A percentile compares a stretch with the other conserved stretches of the same genome.
These are phyloP conservation scores for Cosmia trapezina DNA, from an alignment of 2,888 invertebrate species.

Conservation along the genomic window DNA sequence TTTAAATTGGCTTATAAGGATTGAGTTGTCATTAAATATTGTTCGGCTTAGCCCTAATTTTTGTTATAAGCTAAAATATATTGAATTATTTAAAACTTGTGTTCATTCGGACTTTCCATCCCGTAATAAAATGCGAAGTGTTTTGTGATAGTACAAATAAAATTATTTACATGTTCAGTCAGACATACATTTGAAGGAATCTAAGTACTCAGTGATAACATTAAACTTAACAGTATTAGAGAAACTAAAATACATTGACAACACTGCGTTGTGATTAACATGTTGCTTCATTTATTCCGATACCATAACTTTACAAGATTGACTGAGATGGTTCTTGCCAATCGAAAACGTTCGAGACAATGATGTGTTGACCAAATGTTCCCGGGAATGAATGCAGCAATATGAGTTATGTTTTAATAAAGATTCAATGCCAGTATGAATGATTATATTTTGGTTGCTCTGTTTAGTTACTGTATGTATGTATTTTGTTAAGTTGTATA, in stretches of 20 bases:
- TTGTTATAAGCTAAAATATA: constrained; percentile 74
- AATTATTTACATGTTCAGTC: constrained; percentile 75
- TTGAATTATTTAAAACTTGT: constrained; percentile 55
- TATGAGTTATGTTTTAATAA: constrained; percentile 49
- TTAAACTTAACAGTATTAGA: constrained; percentile 82
- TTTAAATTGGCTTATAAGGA: constrained; percentile 77
- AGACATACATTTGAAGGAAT: constrained; percentile 66
- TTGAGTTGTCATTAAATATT: constrained; percentile 72
- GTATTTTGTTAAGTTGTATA: constrained; percentile 91
- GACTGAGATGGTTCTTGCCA: constrained; percentile 73
- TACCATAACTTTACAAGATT: constrained; percentile 27
- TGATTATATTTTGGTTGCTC: constrained; percentile 86
- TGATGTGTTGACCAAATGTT: constrained; percentile 30
- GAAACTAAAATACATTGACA: constrained; percentile 64
- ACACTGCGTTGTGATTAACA: constrained; percentile 36
- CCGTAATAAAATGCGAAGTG: constrained; percentile 64
- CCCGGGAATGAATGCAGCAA: constrained; percentile 67
- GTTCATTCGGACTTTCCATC: constrained; percentile 49
- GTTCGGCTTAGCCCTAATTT: constrained; percentile 80
- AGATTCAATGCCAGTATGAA: constrained; percentile 77
- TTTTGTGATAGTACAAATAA: constrained; percentile 89
- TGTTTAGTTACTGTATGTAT: constrained; percentile 89
- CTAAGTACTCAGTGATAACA: constrained; percentile 72
- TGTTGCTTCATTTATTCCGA: constrained; percentile 69
- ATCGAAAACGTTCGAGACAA: constrained; percentile 33